These are phyloP conservation scores for Premnoplex brunnescens DNA, from an alignment of 2,797 vertebrate species.

Conservation along the genomic window DNA sequence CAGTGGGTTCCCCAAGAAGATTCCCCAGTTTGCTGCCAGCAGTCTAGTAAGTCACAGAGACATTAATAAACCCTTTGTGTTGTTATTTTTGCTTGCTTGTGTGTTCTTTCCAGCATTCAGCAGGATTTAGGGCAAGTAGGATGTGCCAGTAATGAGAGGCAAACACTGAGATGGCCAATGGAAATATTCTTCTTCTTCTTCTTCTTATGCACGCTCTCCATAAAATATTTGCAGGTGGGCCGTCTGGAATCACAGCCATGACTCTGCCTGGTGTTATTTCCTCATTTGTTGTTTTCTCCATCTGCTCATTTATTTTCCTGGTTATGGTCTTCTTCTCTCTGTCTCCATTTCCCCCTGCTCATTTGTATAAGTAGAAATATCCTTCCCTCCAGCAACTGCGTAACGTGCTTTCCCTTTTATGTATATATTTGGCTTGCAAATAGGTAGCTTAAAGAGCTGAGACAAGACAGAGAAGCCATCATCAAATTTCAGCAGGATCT, in stretches of 20 bases:
- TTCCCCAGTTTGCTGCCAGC: background rate
- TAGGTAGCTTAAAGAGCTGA: conserved; percentile 48
- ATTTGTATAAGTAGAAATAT: conserved; percentile 63
- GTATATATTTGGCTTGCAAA: conserved; percentile 69
- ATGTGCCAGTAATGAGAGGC: conserved; percentile 21
- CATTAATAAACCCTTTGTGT: conserved; percentile 8
- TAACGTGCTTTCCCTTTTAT: conserved; percentile 62
- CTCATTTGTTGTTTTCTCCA: conserved; percentile 59
- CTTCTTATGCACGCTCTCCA: conserved; percentile 14
- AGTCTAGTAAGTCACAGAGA: background rate
- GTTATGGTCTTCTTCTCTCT: conserved; percentile 44
- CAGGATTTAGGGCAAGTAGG: conserved; percentile 28
- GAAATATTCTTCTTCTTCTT: conserved; percentile 36
- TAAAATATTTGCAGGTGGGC: conserved; percentile 60
- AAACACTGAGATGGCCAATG: conserved; percentile 37
- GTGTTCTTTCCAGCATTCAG: background rate
- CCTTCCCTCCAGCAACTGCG: conserved; percentile 54
- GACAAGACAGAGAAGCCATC: conserved; percentile 8
- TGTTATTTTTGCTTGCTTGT: conserved; percentile 32
- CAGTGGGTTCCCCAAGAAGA: background rate
- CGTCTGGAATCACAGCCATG: conserved; percentile 64
- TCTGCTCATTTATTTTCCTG: conserved; percentile 67
- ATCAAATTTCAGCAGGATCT: conserved; percentile 38
- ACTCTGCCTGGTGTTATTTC: conserved; percentile 65
- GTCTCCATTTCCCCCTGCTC: conserved; percentile 45